Evolutionary conservation across 2,797 vertebrate genomes (phyloP).

Genomic region (Poecilia velifera): DNA sequence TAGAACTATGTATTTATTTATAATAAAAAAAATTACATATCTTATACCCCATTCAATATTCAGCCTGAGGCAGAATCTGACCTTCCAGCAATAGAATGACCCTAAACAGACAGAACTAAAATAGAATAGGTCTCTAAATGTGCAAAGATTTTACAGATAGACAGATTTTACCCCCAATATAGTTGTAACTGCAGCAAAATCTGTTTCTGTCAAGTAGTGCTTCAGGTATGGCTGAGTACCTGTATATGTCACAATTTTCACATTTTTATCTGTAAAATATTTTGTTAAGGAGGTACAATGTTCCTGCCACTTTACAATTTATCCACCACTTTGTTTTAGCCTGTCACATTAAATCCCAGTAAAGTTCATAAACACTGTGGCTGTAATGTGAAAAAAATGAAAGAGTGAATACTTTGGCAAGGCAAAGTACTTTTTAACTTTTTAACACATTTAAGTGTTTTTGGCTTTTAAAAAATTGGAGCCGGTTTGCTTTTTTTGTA

Average conservation of each 20-base stretch:
- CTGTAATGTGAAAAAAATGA: background rate
- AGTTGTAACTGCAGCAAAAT: background rate
- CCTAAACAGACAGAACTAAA: too few relatives aligned
- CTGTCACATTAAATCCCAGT: too few relatives aligned
- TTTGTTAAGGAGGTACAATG: background rate
- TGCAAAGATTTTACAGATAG: too few relatives aligned
- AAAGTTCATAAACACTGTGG: background rate
- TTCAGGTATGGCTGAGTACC: background rate
- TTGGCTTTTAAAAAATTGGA: background rate
- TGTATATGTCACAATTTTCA: background rate
- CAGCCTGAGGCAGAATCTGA: too few relatives aligned
- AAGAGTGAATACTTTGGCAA: background rate
- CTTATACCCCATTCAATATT: background rate
- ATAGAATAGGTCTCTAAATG: too few relatives aligned
- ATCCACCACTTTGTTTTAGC: background rate
- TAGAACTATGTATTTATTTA: background rate
- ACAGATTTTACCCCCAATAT: too few relatives aligned
- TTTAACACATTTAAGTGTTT: background rate
- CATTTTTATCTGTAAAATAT: background rate
- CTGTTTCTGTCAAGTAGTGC: background rate
- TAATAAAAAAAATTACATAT: background rate
- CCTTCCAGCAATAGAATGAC: too few relatives aligned
- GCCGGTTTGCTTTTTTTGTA: background rate
- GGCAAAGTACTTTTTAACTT: background rate
- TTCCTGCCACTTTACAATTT: background rate